Evolutionary conservation across 2,113 vertebrate genomes (phyloP).

Genomic region (Tragelaphus imberbis): DNA sequence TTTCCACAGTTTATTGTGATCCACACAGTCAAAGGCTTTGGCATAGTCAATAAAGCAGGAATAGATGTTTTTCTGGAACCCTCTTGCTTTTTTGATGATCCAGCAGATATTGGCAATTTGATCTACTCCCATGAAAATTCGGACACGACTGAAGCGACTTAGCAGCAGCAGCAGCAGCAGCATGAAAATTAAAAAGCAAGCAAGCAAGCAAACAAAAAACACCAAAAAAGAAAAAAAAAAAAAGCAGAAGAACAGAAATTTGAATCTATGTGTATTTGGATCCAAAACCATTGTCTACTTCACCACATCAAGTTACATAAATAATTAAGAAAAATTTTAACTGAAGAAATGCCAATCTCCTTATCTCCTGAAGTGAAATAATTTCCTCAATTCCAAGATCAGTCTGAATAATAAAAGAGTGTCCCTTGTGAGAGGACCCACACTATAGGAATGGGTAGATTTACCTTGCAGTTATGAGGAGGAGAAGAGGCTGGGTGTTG

Average conservation of each 20-base stretch:
- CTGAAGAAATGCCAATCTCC: background rate
- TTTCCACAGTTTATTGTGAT: too few species aligned
- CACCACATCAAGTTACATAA: background rate
- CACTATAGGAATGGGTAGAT: background rate
- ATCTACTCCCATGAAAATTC: too few species aligned
- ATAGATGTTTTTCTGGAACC: too few species aligned
- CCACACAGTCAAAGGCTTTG: too few species aligned
- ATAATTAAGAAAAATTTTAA: conserved; percentile 7
- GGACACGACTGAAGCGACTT: too few species aligned
- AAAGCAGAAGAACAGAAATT: background rate
- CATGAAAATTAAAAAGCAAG: background rate
- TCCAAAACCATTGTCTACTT: background rate
- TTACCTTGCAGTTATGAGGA: background rate
- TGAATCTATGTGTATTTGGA: background rate
- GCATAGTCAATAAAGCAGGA: too few species aligned
- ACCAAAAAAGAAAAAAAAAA: background rate
- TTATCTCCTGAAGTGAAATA: background rate
- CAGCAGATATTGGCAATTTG: too few species aligned
- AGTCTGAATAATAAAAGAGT: background rate
- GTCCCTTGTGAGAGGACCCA: background rate
- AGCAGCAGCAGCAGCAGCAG: too few species aligned
- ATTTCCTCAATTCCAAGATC: background rate
- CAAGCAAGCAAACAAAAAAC: background rate
- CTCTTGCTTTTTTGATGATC: too few species aligned
- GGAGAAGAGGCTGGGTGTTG: background rate